Evolutionary conservation across 1,140 invertebrate species (phyloP).

Genomic region (Alviniconcha marisindica): DNA sequence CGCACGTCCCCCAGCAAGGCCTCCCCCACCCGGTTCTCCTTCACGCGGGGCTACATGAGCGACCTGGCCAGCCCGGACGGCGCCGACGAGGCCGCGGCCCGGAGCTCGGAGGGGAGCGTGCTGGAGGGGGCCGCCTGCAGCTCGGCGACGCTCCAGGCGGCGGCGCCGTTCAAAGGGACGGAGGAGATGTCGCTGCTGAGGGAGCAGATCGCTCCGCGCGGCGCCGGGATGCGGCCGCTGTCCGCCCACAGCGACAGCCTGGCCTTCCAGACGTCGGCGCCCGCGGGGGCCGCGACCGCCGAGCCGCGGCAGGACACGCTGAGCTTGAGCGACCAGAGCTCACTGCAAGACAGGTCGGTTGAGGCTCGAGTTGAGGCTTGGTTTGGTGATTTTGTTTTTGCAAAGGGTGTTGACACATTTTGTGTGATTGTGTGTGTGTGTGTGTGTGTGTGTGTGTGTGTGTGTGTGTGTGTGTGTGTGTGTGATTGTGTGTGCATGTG

Average conservation of each 20-base stretch:
- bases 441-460: not conserved
- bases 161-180: conserved; percentile 25
- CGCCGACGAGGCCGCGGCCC: conserved; percentile 50
- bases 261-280: conserved; percentile 6
- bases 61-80: conserved; percentile 67
- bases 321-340: conserved; percentile 15
- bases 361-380: no score
- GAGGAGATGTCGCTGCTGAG: conserved; percentile 36
- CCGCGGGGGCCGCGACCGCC: not conserved
- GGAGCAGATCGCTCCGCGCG: not conserved
- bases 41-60: conserved; percentile 72
- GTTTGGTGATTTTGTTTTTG: no score
- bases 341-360: not conserved
- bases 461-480: not conserved
- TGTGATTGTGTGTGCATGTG: not conserved
- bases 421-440: no score
- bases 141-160: not conserved
- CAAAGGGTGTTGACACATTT: no score
- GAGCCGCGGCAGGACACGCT: conserved; percentile 23
- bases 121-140: not conserved
- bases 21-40: conserved; percentile 62
- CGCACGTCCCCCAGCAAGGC: conserved; percentile 53
- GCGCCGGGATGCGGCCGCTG: not conserved
- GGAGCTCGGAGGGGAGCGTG: not conserved
- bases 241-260: conserved; percentile 30